Base-by-base conservation (phyloP, 2,888 invertebrate genomes). In the Chalcis sispes region DNA sequence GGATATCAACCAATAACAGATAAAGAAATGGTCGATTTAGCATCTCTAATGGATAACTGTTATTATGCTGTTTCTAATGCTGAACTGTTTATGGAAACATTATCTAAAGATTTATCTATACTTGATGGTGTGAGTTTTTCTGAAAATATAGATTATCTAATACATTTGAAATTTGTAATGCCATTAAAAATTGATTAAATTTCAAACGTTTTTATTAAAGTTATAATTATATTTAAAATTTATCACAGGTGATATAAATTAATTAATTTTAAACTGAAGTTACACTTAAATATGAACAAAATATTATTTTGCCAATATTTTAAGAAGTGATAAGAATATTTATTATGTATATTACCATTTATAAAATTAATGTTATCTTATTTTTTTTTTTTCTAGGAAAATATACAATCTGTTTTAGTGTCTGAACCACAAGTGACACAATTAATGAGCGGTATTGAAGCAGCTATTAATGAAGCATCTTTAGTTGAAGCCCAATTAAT, bases 11-110 rank as follows among this genome's bases (percentile, higher is more conserved):
- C 95, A 1, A 91, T 96, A 52, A 94, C 94, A 0, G 93, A 93
- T 79, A 94, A 94, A 84, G 97, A 98, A 87, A 96, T 97, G 82
- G 91, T 92, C 27, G 98, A 97, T 88, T 90, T 97, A 76, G 93
- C 94, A 71, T 93, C 94, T 81, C 90, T 99, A 79, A 94, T 99
- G 90, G 92, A 93, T 13, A 93, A 94, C 80, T 96, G 95, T 85
- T 94, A 96, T 86, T 94, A 94, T 88, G 96, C 95, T n/a, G 95
- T 97, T 76, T 94, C 95, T 83, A 93, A 98, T 91, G 95, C 98
- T 75, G 95, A 91, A 90, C 92, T 90, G 83, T 94, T 91, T 87
- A 94, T 92, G 91, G 96, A 94, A 87, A 94, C 93, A 85, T 90
- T 94, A 42, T 95, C 95, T 2, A 94, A 94, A 84, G 96, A 97